phyloP scores from a whole-genome alignment of 2,113 vertebrate species.

The Myiagra hebetior region DNA sequence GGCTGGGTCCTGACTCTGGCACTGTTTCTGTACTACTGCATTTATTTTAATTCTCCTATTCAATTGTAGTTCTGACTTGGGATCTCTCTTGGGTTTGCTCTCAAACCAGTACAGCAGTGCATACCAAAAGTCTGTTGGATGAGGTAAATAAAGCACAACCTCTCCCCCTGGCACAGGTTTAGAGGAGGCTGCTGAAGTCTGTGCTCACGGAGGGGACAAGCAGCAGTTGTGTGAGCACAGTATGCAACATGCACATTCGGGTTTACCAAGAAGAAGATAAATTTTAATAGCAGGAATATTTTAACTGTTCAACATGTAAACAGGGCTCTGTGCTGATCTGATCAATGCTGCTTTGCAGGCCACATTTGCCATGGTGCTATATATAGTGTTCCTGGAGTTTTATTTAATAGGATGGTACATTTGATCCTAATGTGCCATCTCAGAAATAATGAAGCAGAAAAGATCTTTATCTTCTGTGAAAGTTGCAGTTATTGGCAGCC shows the following conservation, averaged over 20 bases:
- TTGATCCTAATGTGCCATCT: slow-evolving; percentile 74
- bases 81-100: background rate
- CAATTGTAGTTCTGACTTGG: background rate
- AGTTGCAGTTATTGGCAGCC: slow-evolving; percentile 73
- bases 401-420: slow-evolving; percentile 73
- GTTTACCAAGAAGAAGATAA: slow-evolving; percentile 36
- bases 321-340: slow-evolving; percentile 52
- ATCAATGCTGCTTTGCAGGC: slow-evolving; percentile 58
- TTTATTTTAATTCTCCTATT: background rate
- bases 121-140: background rate
- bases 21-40: background rate
- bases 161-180: background rate
- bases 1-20: background rate
- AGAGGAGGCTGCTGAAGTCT: background rate
- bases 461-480: slow-evolving; percentile 75
- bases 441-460: slow-evolving; percentile 75
- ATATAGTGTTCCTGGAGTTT: slow-evolving; percentile 68
- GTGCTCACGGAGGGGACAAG: background rate
- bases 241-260: background rate
- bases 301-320: slow-evolving; percentile 53
- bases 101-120: background rate
- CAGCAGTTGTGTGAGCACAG: background rate
- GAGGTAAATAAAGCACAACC: background rate
- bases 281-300: slow-evolving; percentile 52
- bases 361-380: slow-evolving; percentile 66